Evolutionary conservation across 2,888 invertebrate species (phyloP).

Genomic region (Chymomyza caudatula): DNA sequence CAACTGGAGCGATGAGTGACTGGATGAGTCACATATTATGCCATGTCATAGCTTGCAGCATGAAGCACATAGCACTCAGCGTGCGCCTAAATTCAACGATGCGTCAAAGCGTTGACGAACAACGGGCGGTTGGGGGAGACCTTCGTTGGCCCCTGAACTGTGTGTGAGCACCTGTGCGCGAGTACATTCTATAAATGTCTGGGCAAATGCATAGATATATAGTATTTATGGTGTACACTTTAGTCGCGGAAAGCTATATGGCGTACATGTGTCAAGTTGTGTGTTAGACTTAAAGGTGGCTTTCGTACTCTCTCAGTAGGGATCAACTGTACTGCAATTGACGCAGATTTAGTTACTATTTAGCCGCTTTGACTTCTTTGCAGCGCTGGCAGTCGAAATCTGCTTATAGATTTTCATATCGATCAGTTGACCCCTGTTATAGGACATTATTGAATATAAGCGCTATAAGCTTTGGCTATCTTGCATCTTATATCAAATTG

Average conservation of each 20-base stretch:
- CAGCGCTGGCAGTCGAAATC: background rate
- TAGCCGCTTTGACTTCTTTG: no score
- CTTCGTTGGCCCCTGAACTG: background rate
- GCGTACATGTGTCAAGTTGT: no score
- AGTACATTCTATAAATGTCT: background rate
- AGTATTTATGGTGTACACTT: background rate
- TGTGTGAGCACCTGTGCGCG: background rate
- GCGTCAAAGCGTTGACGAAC: conserved; percentile 70
- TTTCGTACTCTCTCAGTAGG: no score
- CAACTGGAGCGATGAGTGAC: background rate
- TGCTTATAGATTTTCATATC: no score
- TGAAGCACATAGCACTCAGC: conserved; percentile 25
- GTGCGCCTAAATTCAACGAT: conserved; percentile 56
- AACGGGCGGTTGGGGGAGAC: conserved; percentile 17
- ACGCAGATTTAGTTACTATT: no score
- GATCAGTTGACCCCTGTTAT: no score
- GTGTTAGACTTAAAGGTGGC: background rate
- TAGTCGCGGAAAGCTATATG: background rate
- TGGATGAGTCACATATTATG: background rate
- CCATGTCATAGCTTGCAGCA: conserved; percentile 1
- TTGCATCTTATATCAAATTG: no score
- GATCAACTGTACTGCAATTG: no score
- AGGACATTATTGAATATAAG: no score
- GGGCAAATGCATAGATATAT: background rate
- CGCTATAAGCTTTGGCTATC: no score